Evolutionary conservation across 2,888 invertebrate species (phyloP).

Genomic region (Euzetes globulus): DNA sequence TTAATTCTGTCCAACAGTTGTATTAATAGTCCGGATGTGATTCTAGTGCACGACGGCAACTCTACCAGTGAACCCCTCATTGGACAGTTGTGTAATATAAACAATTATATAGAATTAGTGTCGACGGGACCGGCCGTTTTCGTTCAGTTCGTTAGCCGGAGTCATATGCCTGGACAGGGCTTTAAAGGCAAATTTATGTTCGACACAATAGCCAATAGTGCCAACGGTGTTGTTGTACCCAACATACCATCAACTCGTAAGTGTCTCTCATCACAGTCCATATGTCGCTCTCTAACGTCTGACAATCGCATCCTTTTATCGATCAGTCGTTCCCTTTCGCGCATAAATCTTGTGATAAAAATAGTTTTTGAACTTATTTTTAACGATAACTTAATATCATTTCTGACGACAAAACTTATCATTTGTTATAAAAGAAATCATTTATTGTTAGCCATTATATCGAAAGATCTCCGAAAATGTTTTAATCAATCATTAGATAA

Average conservation of each 20-base stretch:
- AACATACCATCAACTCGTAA: conserved; percentile 40
- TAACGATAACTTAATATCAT: neutral
- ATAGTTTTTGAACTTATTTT: neutral
- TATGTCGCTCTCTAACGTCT: conserved; percentile 10
- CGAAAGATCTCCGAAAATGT: too few species aligned
- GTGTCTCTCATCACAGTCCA: neutral
- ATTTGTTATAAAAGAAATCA: neutral
- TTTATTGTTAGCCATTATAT: too few species aligned
- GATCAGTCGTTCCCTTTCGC: neutral
- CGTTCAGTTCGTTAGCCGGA: conserved; percentile 76
- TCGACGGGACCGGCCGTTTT: conserved; percentile 74
- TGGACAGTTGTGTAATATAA: conserved; percentile 72
- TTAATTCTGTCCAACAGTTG: conserved; percentile 55
- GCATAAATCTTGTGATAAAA: neutral
- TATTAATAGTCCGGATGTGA: conserved; percentile 70
- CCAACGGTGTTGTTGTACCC: conserved; percentile 15
- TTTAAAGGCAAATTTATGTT: conserved; percentile 59
- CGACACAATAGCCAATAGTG: conserved; percentile 38
- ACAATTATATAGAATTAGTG: conserved; percentile 66
- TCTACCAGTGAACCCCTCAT: conserved; percentile 65
- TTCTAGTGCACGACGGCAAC: conserved; percentile 75
- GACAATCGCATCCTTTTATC: neutral
- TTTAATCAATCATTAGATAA: too few species aligned
- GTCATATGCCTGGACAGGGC: conserved; percentile 67
- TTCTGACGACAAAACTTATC: neutral